Evolutionary conservation across 2,113 vertebrate species (phyloP), one percentile per base, ranked within the genome.

Genomic region (Gymnobelideus leadbeateri): DNA sequence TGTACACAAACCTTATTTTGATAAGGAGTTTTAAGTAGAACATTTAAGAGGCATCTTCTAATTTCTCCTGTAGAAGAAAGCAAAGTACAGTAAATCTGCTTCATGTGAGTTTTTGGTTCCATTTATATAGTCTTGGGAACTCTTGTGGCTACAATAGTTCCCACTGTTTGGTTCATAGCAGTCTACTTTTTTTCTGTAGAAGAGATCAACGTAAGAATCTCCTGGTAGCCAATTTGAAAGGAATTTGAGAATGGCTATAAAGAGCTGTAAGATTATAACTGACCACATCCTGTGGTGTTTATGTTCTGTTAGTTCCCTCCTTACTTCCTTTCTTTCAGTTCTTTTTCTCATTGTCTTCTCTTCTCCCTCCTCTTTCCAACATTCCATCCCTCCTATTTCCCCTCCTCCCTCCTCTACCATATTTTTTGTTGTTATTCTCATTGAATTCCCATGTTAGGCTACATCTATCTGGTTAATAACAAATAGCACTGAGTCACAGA

Each of bases 1-100:
- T 90, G 1, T 68, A 55, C 94, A 84, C 47, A 96, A 84, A 91
- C 51, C 57, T 90, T 93, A 12, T 95, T 97, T 97, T 93, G 89
- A 2, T 91, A 93, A 53, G 52, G 10, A n/a, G 19, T 23, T 96
- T 14, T 95, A 91, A 94, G 43, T 89, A 90, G 89, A 68, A 52
- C 89, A 43, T 6, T 93, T 95, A 92, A 93, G 89, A 94, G 93
- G 54, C n/a, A 95, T 94, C 92, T 96, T 95, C 47, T 92, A 25
- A 94, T 96, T 95, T 49, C 90, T 68, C 92, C 21, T 95, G 54
- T 91, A 95, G 49, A 93, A 94, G 94, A 77, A 96, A 94, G 51
- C 77, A 37, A 89, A 28, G 46, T 89, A 54, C 6, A 90, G 57
- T 84, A 91, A 90, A 57, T 95, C 91, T 97, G 19, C 93, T 92